Percentiles rank a stretch among this genome's conserved stretches.
These are phyloP conservation scores for Lophius americanus DNA, from an alignment of 2,797 vertebrate species.

Conservation along the genomic window DNA sequence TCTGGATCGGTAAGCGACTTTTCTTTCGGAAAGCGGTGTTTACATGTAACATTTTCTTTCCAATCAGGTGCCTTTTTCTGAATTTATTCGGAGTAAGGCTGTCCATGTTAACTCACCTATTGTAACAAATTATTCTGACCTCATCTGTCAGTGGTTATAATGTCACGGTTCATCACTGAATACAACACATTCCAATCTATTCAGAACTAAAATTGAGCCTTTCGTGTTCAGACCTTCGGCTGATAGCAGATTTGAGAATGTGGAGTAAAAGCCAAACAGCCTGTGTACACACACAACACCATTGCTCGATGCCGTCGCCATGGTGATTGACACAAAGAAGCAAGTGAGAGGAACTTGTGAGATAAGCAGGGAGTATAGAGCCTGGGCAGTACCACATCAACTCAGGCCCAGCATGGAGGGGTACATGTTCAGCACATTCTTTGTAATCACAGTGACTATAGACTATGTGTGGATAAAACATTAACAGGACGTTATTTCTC, in stretches of 20 bases:
- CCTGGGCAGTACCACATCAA: slow-evolving; percentile 9
- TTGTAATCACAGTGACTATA: not conserved
- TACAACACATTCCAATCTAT: not conserved
- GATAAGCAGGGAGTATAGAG: slow-evolving; percentile 40
- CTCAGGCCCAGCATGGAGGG: not conserved
- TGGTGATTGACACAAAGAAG: slow-evolving; percentile 62
- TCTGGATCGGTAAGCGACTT: too few species aligned
- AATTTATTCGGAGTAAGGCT: too few species aligned
- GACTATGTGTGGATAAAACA: not conserved
- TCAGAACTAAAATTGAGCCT: not conserved
- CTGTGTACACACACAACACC: not conserved
- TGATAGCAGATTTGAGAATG: not conserved
- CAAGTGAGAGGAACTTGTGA: slow-evolving; percentile 60
- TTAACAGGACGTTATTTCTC: not conserved
- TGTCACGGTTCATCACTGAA: too few species aligned
- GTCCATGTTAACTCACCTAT: too few species aligned
- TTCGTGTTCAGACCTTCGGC: not conserved
- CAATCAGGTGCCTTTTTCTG: too few species aligned
- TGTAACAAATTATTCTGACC: too few species aligned
- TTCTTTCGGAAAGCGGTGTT: too few species aligned
- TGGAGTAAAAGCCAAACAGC: slow-evolving; percentile 6
- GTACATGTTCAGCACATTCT: not conserved
- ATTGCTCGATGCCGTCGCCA: slow-evolving; percentile 55
- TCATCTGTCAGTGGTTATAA: too few species aligned
- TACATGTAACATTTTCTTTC: too few species aligned